Evolutionary conservation across 2,113 vertebrate species (phyloP).

Genomic region (Willisornis vidua): DNA sequence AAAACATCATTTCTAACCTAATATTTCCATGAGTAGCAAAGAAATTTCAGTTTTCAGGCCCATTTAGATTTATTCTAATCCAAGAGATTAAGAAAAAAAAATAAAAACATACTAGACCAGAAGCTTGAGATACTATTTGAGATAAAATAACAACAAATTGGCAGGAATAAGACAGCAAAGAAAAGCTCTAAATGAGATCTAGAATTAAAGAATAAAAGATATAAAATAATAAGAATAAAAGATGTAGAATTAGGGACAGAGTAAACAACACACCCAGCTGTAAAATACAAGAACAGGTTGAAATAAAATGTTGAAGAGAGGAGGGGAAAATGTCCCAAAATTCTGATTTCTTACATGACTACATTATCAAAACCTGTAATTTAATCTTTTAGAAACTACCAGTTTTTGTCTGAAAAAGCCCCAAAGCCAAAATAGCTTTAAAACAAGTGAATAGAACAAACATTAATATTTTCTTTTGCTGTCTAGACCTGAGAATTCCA

Average conservation of each 20-base stretch:
- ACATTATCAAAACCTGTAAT: neutral
- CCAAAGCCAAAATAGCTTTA: neutral
- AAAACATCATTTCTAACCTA: neutral
- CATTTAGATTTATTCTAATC: neutral
- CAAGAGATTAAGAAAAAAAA: neutral
- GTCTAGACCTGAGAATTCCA: neutral
- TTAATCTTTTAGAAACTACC: neutral
- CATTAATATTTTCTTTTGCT: neutral
- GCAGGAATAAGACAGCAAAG: neutral
- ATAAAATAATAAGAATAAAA: too few species aligned
- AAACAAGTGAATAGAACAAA: neutral
- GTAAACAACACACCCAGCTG: fast-evolving
- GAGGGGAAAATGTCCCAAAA: neutral
- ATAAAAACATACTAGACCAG: neutral
- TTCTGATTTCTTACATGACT: neutral
- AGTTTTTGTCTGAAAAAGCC: neutral
- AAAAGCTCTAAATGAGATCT: neutral
- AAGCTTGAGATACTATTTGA: neutral
- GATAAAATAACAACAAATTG: neutral
- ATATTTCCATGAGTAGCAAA: neutral
- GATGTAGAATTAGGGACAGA: neutral
- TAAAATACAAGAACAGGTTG: neutral
- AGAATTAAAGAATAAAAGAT: too few species aligned
- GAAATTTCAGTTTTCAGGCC: neutral
- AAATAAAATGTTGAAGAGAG: neutral